Percentiles rank a stretch among this genome's conserved stretches.
Evolutionary conservation across 2,888 invertebrate species (phyloP).

Genomic region (Drosophila recens): DNA sequence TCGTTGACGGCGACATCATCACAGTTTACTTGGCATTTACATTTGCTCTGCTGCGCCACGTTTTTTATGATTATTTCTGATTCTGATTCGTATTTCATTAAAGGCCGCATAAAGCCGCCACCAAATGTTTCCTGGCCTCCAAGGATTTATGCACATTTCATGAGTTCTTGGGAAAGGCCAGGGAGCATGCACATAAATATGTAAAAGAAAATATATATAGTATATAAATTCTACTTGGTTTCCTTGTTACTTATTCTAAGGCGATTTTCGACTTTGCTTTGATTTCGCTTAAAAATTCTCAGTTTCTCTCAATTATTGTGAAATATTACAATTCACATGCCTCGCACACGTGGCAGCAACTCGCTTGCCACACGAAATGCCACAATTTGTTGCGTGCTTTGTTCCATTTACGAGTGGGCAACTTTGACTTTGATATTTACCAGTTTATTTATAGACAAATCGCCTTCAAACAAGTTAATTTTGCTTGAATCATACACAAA

Average conservation of each 20-base stretch:
- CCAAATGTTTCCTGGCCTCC: slow-evolving; percentile 57
- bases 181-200: background rate
- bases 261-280: slow-evolving; percentile 32
- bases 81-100: slow-evolving; percentile 76
- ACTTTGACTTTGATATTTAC: slow-evolving; percentile 20
- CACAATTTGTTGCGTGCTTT: slow-evolving; percentile 18
- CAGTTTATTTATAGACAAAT: slow-evolving; percentile 37
- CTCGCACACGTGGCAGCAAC: no score
- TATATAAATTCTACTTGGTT: slow-evolving; percentile 3
- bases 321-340: slow-evolving; percentile 20
- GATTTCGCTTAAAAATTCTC: slow-evolving; percentile 16
- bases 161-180: slow-evolving; percentile 45
- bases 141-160: slow-evolving; percentile 67
- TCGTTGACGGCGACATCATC: slow-evolving; percentile 23
- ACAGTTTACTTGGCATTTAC: slow-evolving; percentile 68
- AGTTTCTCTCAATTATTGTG: slow-evolving; percentile 2
- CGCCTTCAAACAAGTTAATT: slow-evolving; percentile 13
- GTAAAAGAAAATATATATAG: background rate
- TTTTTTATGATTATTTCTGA: slow-evolving; percentile 67
- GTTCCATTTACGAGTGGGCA: background rate
- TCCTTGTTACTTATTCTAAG: slow-evolving; percentile 15
- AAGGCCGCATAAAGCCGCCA: slow-evolving; percentile 47
- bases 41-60: slow-evolving; percentile 49
- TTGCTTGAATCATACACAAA: slow-evolving; percentile 17
- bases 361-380: slow-evolving; percentile 6